Conservation (phyloP, 2,113 vertebrate genomes). For the Cinclus mexicanus region DNA sequence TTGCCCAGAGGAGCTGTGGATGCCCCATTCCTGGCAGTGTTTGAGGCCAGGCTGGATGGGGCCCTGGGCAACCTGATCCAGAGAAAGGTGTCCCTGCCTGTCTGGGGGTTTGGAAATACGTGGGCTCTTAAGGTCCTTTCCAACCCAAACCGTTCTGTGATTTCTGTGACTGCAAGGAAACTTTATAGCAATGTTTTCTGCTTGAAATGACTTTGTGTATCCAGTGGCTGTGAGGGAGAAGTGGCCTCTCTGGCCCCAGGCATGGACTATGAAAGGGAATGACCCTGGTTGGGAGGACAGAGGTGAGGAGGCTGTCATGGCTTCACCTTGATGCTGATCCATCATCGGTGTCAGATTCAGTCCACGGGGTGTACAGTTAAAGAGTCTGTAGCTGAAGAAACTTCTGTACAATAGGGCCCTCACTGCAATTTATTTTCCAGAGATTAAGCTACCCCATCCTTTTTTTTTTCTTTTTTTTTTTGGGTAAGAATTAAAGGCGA, state of each 20-base stretch:
- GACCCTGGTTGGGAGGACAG: neutral
- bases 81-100: neutral
- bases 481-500: neutral
- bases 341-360: neutral
- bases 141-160: neutral
- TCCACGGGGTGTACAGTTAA: rapidly evolving
- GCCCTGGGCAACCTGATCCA: rapidly evolving
- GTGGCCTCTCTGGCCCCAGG: neutral
- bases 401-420: too few relatives aligned
- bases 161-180: neutral
- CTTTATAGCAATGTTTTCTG: neutral
- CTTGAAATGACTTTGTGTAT: neutral
- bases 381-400: neutral
- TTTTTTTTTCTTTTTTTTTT: neutral
- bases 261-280: rapidly evolving
- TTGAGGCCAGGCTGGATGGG: too few relatives aligned
- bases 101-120: neutral
- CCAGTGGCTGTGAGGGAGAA: neutral
- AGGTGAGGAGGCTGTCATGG: neutral
- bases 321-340: neutral
- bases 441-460: rapidly evolving
- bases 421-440: neutral
- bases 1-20: neutral
- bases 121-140: rapidly evolving
- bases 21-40: neutral